phyloP scores from a whole-genome alignment of 2,888 invertebrate species.

The Seladonia tumulorum region DNA sequence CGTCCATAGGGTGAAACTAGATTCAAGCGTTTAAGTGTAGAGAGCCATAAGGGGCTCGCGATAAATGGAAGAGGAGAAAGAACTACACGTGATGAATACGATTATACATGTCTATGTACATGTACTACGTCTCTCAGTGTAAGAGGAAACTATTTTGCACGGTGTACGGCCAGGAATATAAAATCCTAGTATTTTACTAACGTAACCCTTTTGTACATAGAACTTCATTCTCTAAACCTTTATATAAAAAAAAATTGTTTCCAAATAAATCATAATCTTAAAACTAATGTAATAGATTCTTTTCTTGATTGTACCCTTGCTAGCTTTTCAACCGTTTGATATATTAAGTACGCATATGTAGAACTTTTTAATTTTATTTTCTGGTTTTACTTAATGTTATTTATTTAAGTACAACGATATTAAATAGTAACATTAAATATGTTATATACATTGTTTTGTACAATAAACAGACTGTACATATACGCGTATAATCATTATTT shows the following conservation, averaged over 20 bases:
- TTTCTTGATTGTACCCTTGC: background rate
- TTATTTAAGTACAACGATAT: background rate
- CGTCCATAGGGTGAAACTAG: constrained; percentile 60
- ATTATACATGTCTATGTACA: constrained; percentile 26
- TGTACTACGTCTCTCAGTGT: constrained; percentile 44
- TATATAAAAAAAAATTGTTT: constrained; percentile 74
- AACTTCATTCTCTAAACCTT: constrained; percentile 74
- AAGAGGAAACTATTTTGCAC: constrained; percentile 63
- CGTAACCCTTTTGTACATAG: constrained; percentile 76
- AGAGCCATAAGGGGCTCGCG: constrained; percentile 37
- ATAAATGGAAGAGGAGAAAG: constrained; percentile 26
- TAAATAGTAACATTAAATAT: background rate
- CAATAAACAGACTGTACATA: background rate
- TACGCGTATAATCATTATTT: constrained; percentile 1
- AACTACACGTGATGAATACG: constrained; percentile 27
- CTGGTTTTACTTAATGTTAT: background rate
- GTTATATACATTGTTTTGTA: too few relatives aligned
- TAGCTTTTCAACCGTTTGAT: background rate
- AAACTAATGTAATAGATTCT: constrained; percentile 41
- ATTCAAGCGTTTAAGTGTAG: constrained; percentile 63
- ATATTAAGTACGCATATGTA: background rate
- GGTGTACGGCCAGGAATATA: constrained; percentile 67
- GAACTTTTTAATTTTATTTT: background rate
- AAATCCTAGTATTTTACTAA: constrained; percentile 77
- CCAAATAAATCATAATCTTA: constrained; percentile 76